Evolutionary conservation across 2,888 invertebrate genomes (phyloP).

Genomic region (Alcis repandata): DNA sequence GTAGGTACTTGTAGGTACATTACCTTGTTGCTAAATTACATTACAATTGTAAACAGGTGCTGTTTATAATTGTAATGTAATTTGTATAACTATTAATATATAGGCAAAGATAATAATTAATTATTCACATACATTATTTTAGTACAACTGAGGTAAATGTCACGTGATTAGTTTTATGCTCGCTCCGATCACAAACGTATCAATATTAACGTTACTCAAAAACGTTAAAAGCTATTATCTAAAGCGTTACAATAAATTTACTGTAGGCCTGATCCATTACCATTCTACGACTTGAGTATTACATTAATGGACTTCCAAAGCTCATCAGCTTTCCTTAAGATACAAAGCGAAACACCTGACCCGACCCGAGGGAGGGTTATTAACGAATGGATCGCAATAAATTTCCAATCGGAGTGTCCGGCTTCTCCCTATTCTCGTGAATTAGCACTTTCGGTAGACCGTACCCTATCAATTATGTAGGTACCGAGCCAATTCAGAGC

Average conservation of each 20-base stretch:
- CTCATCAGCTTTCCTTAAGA: constrained; percentile 34
- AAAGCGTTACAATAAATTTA: not conserved
- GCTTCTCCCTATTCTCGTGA: constrained; percentile 60
- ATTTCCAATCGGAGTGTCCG: constrained; percentile 66
- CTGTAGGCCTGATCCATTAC: constrained; percentile 6
- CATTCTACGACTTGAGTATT: constrained; percentile 12
- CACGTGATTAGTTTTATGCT: no score
- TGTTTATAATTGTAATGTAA: no score
- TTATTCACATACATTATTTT: no score
- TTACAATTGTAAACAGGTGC: no score
- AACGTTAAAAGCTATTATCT: no score
- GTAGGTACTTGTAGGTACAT: no score
- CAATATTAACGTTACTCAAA: no score
- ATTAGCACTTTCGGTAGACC: constrained; percentile 66
- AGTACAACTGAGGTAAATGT: no score
- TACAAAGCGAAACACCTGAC: constrained; percentile 50
- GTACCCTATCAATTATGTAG: constrained; percentile 72
- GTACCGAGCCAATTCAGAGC: constrained; percentile 63
- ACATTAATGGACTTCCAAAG: constrained; percentile 25
- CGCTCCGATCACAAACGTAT: no score
- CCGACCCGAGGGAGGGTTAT: constrained; percentile 57
- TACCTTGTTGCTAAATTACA: no score
- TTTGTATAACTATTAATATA: no score
- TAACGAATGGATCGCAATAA: constrained; percentile 67
- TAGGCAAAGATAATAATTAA: no score